Percentiles rank a stretch among this genome's conserved stretches.
These are phyloP conservation scores for Lasiurus borealis DNA, from an alignment of 2,113 vertebrate species.

Conservation along the genomic window DNA sequence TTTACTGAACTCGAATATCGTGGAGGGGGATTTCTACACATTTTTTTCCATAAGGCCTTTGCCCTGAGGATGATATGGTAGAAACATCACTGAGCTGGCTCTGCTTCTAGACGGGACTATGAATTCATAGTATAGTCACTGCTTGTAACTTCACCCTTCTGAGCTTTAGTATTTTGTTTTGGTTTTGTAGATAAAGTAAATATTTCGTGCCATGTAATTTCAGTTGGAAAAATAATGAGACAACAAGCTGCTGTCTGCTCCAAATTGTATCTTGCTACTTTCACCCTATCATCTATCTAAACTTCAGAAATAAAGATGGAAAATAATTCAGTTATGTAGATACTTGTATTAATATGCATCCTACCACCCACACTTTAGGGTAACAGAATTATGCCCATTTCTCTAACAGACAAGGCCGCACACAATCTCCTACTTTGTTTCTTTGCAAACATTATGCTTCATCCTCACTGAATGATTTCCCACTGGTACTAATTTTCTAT, in stretches of 20 bases:
- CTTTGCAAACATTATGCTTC: background rate
- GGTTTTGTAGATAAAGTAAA: background rate
- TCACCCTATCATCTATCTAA: background rate
- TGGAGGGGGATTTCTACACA: background rate
- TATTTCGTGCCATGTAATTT: background rate
- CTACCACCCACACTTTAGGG: no score
- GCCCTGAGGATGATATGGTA: background rate
- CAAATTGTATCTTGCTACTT: background rate
- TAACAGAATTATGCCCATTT: background rate
- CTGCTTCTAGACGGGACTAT: background rate
- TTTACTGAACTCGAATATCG: constrained; percentile 3
- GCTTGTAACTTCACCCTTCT: background rate
- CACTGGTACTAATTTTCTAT: background rate
- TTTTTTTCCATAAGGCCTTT: background rate
- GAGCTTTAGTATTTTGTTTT: background rate
- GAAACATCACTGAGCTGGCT: background rate
- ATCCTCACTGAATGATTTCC: background rate
- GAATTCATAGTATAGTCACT: background rate
- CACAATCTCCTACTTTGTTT: background rate
- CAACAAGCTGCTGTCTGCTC: background rate
- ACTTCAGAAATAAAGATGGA: background rate
- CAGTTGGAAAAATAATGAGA: background rate
- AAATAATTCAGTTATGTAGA: background rate
- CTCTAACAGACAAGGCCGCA: background rate
- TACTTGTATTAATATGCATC: background rate